Base-by-base conservation (phyloP, 2,888 invertebrate genomes). In the Epirrhoe tristata region DNA sequence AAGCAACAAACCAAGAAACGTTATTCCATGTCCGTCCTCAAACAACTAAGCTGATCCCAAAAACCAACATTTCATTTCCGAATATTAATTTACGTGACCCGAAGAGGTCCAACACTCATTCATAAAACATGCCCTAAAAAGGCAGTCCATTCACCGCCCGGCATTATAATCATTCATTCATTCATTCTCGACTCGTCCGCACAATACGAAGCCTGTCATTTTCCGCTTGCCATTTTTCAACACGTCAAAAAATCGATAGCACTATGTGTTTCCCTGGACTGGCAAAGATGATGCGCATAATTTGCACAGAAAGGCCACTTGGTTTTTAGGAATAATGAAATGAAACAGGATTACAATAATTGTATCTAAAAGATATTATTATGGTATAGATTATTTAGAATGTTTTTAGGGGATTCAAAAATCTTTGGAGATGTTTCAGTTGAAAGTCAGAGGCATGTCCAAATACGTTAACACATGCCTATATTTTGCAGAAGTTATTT, bases 151-250 rank as follows among this genome's bases (percentile, higher is more conserved):
- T 67, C 67, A 57, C 54, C 54, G 51, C 61, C 59, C 54, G 17
- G 61, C 43, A 68, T 68, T 68, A 68, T 65, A 65, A 68, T 71
- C 71, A 65, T 71, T 69, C 69, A 67, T 71, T 67, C 70, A 66
- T 65, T 71, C 68, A 53, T 52, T 67, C 61, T n/a, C 60, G 48
- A 59, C 54, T 54, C 48, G 64, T 66, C 53, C 57, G 63, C 59
- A 77, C 81, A 80, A 81, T 80, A 80, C 76, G 72, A 67, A 58
- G 59, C 69, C 77, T 81, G 80, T 80, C 82, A 82, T 75, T 77
- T 77, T 71, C 63, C 74, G 74, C 77, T 81, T 79, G 80, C 79
- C 78, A 84, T 83, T 82, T 82, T 81, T 85, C 83, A 83, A 75
- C 74, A 72, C 74, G 79, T 79, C 80, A 76, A 80, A 79, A 80